Conservation (phyloP, 2,888 invertebrate species). For the Ethmia dodecea region DNA sequence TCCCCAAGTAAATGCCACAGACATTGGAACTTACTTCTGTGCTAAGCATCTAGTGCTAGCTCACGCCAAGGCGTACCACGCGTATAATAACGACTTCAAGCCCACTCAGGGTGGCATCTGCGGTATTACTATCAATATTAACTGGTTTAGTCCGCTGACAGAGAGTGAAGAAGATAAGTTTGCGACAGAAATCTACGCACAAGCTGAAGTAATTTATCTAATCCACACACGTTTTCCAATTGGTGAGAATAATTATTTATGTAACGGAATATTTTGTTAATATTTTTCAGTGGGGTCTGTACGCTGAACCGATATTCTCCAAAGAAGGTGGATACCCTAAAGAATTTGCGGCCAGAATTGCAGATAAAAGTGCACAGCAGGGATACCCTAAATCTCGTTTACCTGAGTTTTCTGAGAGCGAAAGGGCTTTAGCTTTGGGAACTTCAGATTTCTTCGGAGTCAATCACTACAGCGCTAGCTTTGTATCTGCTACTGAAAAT, state of each 20-base stretch:
- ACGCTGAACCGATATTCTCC: conserved; percentile 61
- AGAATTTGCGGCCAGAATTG: conserved; percentile 53
- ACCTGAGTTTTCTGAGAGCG: conserved; percentile 35
- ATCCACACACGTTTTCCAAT: too few relatives aligned
- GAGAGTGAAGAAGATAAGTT: conserved; percentile 40
- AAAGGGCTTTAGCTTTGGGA: conserved; percentile 36
- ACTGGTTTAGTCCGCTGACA: conserved; percentile 39
- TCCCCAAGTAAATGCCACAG: conserved; percentile 43
- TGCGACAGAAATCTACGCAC: conserved; percentile 38
- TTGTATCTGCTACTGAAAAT: conserved; percentile 30
- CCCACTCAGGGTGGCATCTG: conserved; percentile 27
- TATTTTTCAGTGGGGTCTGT: conserved; percentile 47
- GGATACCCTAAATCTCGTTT: conserved; percentile 35
- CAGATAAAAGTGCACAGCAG: conserved; percentile 37
- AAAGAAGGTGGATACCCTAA: conserved; percentile 65
- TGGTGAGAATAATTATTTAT: background rate
- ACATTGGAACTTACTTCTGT: conserved; percentile 63
- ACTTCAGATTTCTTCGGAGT: conserved; percentile 39
- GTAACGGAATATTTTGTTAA: background rate
- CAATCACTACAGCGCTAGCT: conserved; percentile 11
- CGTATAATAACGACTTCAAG: conserved; percentile 45
- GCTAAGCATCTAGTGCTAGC: conserved; percentile 62
- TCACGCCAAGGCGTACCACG: conserved; percentile 64
- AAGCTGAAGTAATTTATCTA: conserved; percentile 31
- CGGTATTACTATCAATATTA: conserved; percentile 33